These are phyloP conservation scores for Macropodus opercularis DNA, from an alignment of 2,797 vertebrate species.

Conservation along the genomic window DNA sequence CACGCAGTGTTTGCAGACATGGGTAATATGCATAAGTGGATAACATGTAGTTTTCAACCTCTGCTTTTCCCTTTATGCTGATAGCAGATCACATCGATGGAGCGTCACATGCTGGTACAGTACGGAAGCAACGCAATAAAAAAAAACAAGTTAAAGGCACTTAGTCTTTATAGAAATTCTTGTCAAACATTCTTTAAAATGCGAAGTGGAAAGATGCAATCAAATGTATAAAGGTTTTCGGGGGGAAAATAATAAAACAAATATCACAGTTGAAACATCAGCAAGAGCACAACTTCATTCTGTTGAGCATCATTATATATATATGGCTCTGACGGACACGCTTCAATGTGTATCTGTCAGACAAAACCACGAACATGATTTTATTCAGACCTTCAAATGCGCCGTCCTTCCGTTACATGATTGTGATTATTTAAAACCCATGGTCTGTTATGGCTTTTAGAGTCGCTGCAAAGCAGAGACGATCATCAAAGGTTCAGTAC, in stretches of 20 bases:
- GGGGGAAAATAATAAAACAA: constrained; percentile 22
- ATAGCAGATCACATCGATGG: constrained; percentile 10
- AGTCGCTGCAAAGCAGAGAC: constrained; percentile 54
- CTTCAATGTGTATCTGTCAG: constrained; percentile 37
- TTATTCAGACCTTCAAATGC: constrained; percentile 43
- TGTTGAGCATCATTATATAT: constrained; percentile 29
- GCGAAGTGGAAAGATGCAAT: constrained; percentile 46
- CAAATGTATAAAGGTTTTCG: constrained; percentile 65
- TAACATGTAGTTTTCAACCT: constrained; percentile 21
- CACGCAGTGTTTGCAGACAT: constrained; percentile 56
- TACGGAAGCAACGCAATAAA: constrained; percentile 11
- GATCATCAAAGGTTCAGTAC: constrained; percentile 35
- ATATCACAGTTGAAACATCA: constrained; percentile 71
- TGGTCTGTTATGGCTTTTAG: constrained; percentile 71
- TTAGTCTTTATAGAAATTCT: constrained; percentile 66
- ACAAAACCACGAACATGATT: constrained; percentile 26
- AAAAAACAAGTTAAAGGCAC: constrained; percentile 63
- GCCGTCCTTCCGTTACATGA: constrained; percentile 37
- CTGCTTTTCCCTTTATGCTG: constrained; percentile 33
- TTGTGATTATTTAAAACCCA: constrained; percentile 52
- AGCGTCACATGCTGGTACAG: constrained; percentile 2
- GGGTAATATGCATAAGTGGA: constrained; percentile 44
- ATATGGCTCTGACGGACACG: constrained; percentile 61
- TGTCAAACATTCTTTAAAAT: constrained; percentile 65
- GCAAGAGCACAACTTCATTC: constrained; percentile 48